phyloP scores from a whole-genome alignment of 1,140 invertebrate species.

The Wasmannia auropunctata region DNA sequence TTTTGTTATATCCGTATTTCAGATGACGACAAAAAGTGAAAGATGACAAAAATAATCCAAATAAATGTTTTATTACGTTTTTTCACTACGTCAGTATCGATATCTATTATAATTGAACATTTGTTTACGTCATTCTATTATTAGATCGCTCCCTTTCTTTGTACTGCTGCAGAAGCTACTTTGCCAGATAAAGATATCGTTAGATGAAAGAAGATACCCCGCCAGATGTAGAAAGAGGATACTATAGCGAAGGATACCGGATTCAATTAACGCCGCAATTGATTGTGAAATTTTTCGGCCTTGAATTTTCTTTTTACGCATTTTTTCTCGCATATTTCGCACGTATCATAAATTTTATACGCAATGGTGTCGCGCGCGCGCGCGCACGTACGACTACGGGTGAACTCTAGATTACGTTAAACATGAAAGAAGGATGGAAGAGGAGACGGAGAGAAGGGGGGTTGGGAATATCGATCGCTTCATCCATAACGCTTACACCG shows the following conservation, averaged over 20 bases:
- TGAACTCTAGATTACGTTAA: conserved; percentile 50
- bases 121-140: background rate
- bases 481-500: conserved; percentile 39
- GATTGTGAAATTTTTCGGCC: background rate
- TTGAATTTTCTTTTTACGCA: background rate
- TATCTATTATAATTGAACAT: background rate
- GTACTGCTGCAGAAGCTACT: background rate
- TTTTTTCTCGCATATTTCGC: background rate
- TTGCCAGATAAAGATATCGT: background rate
- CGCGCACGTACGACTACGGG: background rate
- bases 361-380: background rate
- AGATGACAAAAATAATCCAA: background rate
- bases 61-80: background rate
- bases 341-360: background rate
- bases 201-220: background rate
- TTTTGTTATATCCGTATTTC: background rate
- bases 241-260: background rate
- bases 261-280: background rate
- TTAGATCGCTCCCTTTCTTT: too few relatives aligned
- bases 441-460: background rate
- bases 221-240: background rate
- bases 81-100: background rate
- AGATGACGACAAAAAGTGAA: background rate
- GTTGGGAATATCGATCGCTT: conserved; percentile 40
- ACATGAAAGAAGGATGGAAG: background rate